Conservation (phyloP, 2,113 vertebrate genomes). For the Archilochus colubris region DNA sequence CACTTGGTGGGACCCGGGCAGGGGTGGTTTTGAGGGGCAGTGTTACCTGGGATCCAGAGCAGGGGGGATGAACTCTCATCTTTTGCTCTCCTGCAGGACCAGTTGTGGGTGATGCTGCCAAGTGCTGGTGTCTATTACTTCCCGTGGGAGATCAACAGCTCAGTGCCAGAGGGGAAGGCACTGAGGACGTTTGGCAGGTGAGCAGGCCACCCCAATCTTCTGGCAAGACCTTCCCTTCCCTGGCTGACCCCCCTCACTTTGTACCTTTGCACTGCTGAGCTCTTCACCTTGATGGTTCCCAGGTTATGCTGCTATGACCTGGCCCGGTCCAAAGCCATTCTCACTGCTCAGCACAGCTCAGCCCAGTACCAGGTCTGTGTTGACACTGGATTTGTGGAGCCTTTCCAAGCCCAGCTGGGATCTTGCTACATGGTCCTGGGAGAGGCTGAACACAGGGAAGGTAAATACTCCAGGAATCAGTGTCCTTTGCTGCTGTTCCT, state of each 20-base stretch:
- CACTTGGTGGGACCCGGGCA: no score
- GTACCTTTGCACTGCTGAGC: not conserved
- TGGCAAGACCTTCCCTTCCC: constrained; percentile 47
- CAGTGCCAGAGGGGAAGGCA: constrained; percentile 75
- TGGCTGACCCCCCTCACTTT: not conserved
- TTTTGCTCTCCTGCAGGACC: not conserved
- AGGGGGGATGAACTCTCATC: not conserved
- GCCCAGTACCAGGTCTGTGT: constrained; percentile 78
- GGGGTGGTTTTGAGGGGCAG: not conserved
- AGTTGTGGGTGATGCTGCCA: constrained; percentile 76
- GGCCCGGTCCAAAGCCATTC: constrained; percentile 77
- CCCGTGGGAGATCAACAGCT: constrained; percentile 86
- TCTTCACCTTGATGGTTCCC: not conserved
- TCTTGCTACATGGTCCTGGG: constrained; percentile 88
- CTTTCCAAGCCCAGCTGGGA: constrained; percentile 85
- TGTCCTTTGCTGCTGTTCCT: not conserved
- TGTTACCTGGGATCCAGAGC: not conserved
- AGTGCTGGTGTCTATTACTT: constrained; percentile 81
- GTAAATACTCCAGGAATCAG: constrained; percentile 69
- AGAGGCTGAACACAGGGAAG: constrained; percentile 80
- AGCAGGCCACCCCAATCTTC: not conserved
- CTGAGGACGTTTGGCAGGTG: constrained; percentile 91
- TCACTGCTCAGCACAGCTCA: constrained; percentile 77
- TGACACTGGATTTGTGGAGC: constrained; percentile 88
- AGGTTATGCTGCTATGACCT: constrained; percentile 85